These are phyloP conservation scores for Crossaster papposus DNA, from an alignment of 53 echinoderm and acorn worm genomes.

Conservation along the genomic window DNA sequence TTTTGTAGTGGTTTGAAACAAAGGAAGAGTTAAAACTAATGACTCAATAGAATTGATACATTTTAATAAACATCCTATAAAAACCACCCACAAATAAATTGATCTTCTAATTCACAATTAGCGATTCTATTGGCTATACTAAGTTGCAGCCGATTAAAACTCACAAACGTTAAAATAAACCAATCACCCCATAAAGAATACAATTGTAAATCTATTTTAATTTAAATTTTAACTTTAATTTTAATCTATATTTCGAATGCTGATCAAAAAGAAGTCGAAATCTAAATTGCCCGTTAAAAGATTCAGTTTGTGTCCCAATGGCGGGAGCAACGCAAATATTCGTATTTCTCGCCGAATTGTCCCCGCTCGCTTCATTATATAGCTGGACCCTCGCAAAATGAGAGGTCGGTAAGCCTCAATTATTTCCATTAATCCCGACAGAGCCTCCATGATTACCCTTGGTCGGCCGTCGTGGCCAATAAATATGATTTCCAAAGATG, in stretches of 20 bases:
- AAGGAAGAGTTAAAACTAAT: too few relatives aligned
- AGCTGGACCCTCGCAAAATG: slow-evolving; percentile 12
- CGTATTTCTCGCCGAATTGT: slow-evolving; percentile 25
- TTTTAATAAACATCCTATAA: too few relatives aligned
- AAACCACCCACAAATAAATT: too few relatives aligned
- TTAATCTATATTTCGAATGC: not conserved
- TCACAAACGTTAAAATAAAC: too few relatives aligned
- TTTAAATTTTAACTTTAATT: too few relatives aligned
- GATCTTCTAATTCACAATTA: too few relatives aligned
- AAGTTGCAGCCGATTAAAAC: too few relatives aligned
- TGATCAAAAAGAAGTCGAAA: not conserved
- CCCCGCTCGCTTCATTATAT: slow-evolving; percentile 5
- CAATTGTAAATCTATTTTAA: too few relatives aligned
- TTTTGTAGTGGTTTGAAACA: too few relatives aligned
- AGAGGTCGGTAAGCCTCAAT: slow-evolving; percentile 26
- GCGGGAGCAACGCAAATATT: not conserved
- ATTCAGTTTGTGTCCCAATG: not conserved
- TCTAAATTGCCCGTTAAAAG: slow-evolving; percentile 3
- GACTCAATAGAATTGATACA: too few relatives aligned
- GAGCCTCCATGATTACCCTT: slow-evolving; percentile 13
- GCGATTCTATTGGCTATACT: too few relatives aligned
- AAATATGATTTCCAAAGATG: not conserved
- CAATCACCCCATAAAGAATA: too few relatives aligned
- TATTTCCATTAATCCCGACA: slow-evolving; percentile 47
- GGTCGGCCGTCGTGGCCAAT: slow-evolving; percentile 22